A percentile compares a stretch with the other conserved stretches of the same genome.
phyloP scores from a whole-genome alignment of 2,113 vertebrate species.

The Misgurnus mizolepis region DNA sequence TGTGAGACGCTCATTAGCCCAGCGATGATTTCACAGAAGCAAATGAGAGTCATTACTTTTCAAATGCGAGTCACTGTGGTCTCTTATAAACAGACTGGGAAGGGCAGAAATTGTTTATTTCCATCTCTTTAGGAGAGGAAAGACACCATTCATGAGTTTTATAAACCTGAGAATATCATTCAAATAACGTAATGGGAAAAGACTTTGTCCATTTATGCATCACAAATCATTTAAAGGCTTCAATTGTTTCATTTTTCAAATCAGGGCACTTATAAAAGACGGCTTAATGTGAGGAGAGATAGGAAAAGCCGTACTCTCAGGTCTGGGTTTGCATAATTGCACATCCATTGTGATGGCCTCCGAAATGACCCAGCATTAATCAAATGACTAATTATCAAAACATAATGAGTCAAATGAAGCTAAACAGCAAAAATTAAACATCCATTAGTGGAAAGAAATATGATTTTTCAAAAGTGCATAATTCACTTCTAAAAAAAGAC shows the following conservation, averaged over 20 bases:
- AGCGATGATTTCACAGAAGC: slow-evolving; percentile 45
- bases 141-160: slow-evolving; percentile 23
- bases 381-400: slow-evolving; percentile 43
- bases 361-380: slow-evolving; percentile 41
- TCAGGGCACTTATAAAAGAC: slow-evolving; percentile 22
- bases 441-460: slow-evolving; percentile 30
- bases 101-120: slow-evolving; percentile 31
- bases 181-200: not conserved
- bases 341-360: slow-evolving; percentile 30
- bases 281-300: slow-evolving; percentile 19
- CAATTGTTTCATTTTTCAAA: slow-evolving; percentile 38
- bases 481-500: not conserved
- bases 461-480: slow-evolving; percentile 4
- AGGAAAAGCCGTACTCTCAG: slow-evolving; percentile 19
- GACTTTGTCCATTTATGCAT: not conserved
- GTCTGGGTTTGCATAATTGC: slow-evolving; percentile 41
- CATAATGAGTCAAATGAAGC: slow-evolving; percentile 43
- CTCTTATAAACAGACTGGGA: slow-evolving; percentile 57
- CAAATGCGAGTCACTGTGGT: slow-evolving; percentile 54
- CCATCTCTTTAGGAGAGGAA: slow-evolving; percentile 14
- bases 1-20: slow-evolving; percentile 62
- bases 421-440: slow-evolving; percentile 31
- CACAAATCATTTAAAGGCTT: slow-evolving; percentile 7
- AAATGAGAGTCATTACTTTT: slow-evolving; percentile 63
- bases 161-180: slow-evolving; percentile 22